A percentile compares a stretch with the other conserved stretches of the same genome.
These are phyloP conservation scores for Toxotes lorentzi DNA, from an alignment of 2,797 vertebrate genomes.

Conservation along the genomic window DNA sequence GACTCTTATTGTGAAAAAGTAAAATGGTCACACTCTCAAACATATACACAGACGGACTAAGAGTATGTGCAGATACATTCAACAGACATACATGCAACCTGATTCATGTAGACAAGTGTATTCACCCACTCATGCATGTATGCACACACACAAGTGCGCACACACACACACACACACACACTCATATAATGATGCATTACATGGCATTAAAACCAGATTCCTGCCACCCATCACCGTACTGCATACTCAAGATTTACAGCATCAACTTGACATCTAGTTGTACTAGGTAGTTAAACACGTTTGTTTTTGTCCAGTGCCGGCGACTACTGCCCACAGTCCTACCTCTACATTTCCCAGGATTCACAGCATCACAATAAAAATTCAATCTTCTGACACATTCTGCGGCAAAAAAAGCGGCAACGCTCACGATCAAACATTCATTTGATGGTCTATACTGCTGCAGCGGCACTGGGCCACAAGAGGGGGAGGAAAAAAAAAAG, in stretches of 20 bases:
- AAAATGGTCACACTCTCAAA: constrained; percentile 19
- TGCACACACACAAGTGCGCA: constrained; percentile 34
- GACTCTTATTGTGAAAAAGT: constrained; percentile 47
- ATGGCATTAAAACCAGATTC: constrained; percentile 29
- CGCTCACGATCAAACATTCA: constrained; percentile 18
- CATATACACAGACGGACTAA: constrained; percentile 20
- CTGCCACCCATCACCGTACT: constrained; percentile 26
- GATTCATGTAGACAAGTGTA: constrained; percentile 53
- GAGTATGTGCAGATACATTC: constrained; percentile 71
- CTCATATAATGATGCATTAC: constrained; percentile 16
- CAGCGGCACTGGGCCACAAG: constrained; percentile 41
- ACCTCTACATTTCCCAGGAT: constrained; percentile 65
- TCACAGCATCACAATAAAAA: constrained; percentile 54
- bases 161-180: constrained; percentile 26
- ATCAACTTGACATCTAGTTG: constrained; percentile 45
- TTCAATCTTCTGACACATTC: constrained; percentile 44
- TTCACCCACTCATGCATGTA: constrained; percentile 53
- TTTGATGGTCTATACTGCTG: constrained; percentile 50
- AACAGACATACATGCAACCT: constrained; percentile 71
- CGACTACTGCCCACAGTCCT: constrained; percentile 42
- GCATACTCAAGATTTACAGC: constrained; percentile 25
- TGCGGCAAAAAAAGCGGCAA: constrained; percentile 31
- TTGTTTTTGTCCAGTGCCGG: constrained; percentile 50
- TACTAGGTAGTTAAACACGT: constrained; percentile 37
- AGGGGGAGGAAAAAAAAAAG: constrained; percentile 28